Base-by-base conservation (phyloP, 2,888 invertebrate genomes). In the Blera fallax region DNA sequence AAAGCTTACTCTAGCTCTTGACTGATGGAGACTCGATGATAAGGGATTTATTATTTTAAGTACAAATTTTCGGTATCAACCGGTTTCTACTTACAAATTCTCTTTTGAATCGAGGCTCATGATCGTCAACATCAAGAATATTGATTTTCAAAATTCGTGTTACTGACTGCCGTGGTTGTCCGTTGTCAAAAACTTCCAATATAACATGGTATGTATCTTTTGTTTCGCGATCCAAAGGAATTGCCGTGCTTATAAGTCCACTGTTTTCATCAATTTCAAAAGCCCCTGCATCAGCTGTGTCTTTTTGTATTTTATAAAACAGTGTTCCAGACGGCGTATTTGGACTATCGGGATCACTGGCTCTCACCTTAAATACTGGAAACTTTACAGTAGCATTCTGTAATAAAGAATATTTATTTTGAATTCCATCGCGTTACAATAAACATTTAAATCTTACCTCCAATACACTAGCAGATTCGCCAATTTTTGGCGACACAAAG, bases 271-370 rank as follows among this genome's bases (percentile, higher is more conserved):
- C 94, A 34, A 96, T 94, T 67, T 93, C 91, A 90, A 96, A 96
- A 50, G 93, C 92, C 73, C 94, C 93, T 1, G 94, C 94, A 88
- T 95, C 95, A 8, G 93, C 92, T 1, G 95, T 95, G 87, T 94
- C 95, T 73, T 95, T 95, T 69, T 96, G 93, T 88, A 96, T 95
- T 62, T 94, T 95, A 89, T 95, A 96, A 7, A 93, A 94, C 0
- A 96, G 93, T 85, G 94, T 94, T 0, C 96, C 96, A 11, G 96
- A 95, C 0, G 95, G 95, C n/a, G 95, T 94, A 43, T 94, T 94
- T 0, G 95, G 95, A 89, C 96, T 96, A 87, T 96, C 96, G 0
- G 96, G 96, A 91, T 96, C 96, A 11, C 94, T 95, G 0, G 96
- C 96, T 2, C 95, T 94, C 0, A 95, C 96, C 92, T 96, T 95